These are phyloP conservation scores for Aptenodytes forsteri DNA, from an alignment of 2,113 vertebrate species.

Conservation along the genomic window DNA sequence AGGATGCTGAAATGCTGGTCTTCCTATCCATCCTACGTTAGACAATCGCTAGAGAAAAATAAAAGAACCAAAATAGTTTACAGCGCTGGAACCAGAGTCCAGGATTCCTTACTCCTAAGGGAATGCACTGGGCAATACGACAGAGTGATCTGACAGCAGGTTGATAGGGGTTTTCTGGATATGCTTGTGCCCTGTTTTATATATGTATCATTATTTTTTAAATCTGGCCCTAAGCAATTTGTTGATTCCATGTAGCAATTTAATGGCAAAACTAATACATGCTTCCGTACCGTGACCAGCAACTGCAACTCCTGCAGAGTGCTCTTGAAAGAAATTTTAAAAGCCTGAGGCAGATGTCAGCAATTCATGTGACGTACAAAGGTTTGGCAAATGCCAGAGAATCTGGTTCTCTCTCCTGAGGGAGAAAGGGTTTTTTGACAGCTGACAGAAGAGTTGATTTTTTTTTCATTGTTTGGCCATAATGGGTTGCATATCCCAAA, in stretches of 20 bases:
- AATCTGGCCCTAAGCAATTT: not conserved
- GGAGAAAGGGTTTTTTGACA: not conserved
- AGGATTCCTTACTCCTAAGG: not conserved
- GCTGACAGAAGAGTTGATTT: not conserved
- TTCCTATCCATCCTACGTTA: not conserved
- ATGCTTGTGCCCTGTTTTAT: not conserved
- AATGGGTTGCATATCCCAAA: not conserved
- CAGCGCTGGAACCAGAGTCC: not conserved
- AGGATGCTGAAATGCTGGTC: not conserved
- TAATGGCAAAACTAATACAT: not conserved
- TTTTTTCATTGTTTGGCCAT: not conserved
- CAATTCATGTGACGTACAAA: not conserved
- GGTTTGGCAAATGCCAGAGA: not conserved
- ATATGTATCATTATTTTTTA: not conserved
- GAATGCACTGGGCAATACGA: not conserved
- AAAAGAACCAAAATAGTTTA: not conserved
- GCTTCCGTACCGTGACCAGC: not conserved
- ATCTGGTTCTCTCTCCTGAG: not conserved
- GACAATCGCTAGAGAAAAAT: not conserved
- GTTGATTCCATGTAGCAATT: not conserved
- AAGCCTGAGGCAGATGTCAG: not conserved
- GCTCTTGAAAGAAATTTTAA: not conserved
- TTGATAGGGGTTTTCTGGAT: not conserved
- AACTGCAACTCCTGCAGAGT: not conserved
- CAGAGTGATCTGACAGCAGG: not conserved